Conservation (phyloP, 2,113 vertebrate genomes). For the Strix aluco region DNA sequence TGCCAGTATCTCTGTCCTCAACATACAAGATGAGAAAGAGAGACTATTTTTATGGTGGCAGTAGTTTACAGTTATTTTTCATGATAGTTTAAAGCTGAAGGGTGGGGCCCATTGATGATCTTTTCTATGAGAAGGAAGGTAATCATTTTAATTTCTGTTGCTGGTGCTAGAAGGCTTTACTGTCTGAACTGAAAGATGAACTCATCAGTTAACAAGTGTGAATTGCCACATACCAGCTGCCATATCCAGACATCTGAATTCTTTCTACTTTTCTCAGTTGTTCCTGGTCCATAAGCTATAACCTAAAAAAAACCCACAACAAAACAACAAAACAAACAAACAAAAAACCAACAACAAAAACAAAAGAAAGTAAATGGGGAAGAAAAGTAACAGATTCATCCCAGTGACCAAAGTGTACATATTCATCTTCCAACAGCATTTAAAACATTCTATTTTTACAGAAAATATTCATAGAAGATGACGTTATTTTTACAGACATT, state of each 20-base stretch:
- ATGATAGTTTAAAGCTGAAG: not conserved
- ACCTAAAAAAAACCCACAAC: conserved; percentile 45
- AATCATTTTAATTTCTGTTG: not conserved
- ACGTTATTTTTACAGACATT: conserved; percentile 34
- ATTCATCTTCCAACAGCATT: not conserved
- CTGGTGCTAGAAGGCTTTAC: not conserved
- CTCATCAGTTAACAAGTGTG: not conserved
- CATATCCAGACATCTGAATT: conserved; percentile 90
- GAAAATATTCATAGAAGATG: not conserved
- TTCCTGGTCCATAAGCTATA: conserved; percentile 80
- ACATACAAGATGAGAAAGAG: not conserved
- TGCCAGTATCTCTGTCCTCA: not conserved
- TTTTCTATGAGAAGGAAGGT: not conserved
- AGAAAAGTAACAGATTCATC: not conserved
- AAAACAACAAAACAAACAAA: no score
- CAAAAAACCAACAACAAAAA: no score
- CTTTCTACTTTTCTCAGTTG: conserved; percentile 59
- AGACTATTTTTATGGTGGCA: not conserved
- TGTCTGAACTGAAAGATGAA: not conserved
- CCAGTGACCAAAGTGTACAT: not conserved
- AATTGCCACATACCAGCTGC: conserved; percentile 84
- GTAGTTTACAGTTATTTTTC: not conserved
- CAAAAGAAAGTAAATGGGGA: not conserved
- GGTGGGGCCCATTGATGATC: not conserved
- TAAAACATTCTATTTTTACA: conserved; percentile 7